Evolutionary conservation across 2,797 vertebrate genomes (phyloP).

Genomic region (Erpetoichthys calabaricus): DNA sequence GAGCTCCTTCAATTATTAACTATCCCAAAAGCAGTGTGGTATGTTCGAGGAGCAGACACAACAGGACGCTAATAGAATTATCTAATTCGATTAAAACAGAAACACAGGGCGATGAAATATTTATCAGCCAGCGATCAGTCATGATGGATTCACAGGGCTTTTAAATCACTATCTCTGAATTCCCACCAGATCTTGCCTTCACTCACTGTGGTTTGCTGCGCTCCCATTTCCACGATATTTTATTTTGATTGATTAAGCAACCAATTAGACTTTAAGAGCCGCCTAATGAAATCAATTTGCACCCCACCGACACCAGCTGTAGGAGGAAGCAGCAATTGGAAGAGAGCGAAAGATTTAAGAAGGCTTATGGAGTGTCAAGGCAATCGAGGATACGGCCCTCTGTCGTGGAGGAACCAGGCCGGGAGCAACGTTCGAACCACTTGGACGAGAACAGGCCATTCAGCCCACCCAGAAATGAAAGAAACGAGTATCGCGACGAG

Average conservation of each 20-base stretch:
- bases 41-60: conserved; percentile 42
- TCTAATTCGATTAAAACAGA: conserved; percentile 55
- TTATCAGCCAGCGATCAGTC: conserved; percentile 45
- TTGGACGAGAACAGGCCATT: too few species aligned
- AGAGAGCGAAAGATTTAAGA: conserved; percentile 25
- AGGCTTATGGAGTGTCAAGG: conserved; percentile 28
- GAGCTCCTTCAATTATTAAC: conserved; percentile 46
- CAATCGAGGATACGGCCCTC: too few species aligned
- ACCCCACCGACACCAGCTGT: not conserved
- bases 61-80: conserved; percentile 52
- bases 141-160: conserved; percentile 43
- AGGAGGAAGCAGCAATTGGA: not conserved
- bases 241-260: conserved; percentile 38
- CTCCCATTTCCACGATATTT: conserved; percentile 30
- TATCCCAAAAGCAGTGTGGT: conserved; percentile 35
- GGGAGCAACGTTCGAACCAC: too few species aligned
- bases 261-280: conserved; percentile 30
- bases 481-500: too few species aligned
- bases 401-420: too few species aligned
- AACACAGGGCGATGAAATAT: conserved; percentile 52
- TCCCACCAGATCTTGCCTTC: conserved; percentile 21
- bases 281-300: conserved; percentile 38
- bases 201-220: conserved; percentile 14
- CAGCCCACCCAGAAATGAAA: too few species aligned
- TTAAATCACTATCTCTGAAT: conserved; percentile 27